Evolutionary conservation across 2,797 vertebrate species (phyloP).

Genomic region (Sylvilagus floridanus): DNA sequence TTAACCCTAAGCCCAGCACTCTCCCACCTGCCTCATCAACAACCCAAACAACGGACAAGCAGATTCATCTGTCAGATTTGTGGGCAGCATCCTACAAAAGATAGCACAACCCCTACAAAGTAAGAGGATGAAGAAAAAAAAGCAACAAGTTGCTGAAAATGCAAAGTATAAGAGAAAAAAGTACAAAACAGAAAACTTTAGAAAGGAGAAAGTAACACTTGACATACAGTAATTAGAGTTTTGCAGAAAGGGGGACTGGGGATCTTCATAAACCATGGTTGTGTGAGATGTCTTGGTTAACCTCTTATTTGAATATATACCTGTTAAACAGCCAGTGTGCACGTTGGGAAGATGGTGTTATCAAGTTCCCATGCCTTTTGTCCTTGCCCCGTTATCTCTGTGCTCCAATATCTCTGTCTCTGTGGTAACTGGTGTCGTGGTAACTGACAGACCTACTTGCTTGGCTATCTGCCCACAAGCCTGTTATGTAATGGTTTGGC

Average conservation of each 20-base stretch:
- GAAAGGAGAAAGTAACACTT: neutral
- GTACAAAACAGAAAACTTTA: neutral
- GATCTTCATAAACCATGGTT: neutral
- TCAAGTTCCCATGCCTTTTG: no score
- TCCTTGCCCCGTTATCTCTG: no score
- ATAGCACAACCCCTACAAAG: neutral
- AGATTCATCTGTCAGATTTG: neutral
- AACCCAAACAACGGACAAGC: neutral
- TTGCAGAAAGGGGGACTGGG: neutral
- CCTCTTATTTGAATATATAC: neutral
- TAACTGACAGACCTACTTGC: no score
- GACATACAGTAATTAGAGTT: neutral
- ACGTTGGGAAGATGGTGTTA: no score
- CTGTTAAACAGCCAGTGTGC: neutral
- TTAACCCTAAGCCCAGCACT: neutral
- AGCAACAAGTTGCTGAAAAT: neutral
- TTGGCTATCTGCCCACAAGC: no score
- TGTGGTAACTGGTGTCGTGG: no score
- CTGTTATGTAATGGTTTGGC: no score
- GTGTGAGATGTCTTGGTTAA: neutral
- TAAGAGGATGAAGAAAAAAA: neutral
- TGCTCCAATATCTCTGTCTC: no score
- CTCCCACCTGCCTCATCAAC: neutral
- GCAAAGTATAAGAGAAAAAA: neutral
- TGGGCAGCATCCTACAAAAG: neutral